phyloP scores from a whole-genome alignment of 2,113 vertebrate species.

The Nothoprocta pentlandii region DNA sequence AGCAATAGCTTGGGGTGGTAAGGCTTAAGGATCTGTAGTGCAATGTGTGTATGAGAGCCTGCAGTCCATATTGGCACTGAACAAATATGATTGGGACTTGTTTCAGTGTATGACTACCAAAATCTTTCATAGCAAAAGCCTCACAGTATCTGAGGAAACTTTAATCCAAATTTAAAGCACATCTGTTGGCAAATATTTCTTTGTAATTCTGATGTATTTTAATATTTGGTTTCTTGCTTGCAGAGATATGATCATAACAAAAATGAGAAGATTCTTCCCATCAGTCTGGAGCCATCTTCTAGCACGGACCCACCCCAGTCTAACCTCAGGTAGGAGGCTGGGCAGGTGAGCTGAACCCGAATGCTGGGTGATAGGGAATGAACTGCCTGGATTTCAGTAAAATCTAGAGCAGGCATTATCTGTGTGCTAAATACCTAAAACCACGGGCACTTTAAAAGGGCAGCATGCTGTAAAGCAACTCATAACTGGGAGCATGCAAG shows the following conservation, averaged over 20 bases:
- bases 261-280: slow-evolving; percentile 93
- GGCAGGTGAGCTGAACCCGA: not conserved
- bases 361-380: not conserved
- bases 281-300: slow-evolving; percentile 93
- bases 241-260: slow-evolving; percentile 95
- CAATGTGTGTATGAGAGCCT: not conserved
- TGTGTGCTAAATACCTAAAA: not conserved
- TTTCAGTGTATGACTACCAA: not conserved
- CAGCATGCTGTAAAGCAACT: not conserved
- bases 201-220: not conserved
- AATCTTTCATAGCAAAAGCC: not conserved
- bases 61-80: not conserved
- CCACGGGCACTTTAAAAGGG: not conserved
- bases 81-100: not conserved
- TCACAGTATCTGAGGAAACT: not conserved
- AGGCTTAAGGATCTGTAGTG: not conserved
- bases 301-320: slow-evolving; percentile 88
- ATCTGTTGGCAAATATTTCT: not conserved
- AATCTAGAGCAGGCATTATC: not conserved
- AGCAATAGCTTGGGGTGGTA: not conserved
- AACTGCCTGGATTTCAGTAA: not conserved
- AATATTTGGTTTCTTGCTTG: slow-evolving; percentile 31
- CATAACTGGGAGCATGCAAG: not conserved
- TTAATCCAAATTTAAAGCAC: not conserved
- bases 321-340: slow-evolving; percentile 86